Conservation (phyloP, 2,113 vertebrate species). For the Proterorhinus semilunaris region DNA sequence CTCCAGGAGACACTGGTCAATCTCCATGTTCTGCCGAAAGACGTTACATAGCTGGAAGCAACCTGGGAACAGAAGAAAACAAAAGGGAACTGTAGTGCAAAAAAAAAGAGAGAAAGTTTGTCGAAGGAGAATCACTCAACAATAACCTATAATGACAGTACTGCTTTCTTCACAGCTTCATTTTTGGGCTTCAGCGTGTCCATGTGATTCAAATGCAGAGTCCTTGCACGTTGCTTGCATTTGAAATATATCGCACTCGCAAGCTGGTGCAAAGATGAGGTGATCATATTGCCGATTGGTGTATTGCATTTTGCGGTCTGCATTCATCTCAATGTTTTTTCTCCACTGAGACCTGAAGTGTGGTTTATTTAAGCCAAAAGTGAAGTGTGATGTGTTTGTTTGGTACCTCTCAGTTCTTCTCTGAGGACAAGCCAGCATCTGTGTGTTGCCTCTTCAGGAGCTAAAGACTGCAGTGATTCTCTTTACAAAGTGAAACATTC, state of each 20-base stretch:
- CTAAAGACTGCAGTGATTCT: conserved; percentile 33
- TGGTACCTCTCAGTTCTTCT: too few relatives aligned
- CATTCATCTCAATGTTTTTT: conserved; percentile 7
- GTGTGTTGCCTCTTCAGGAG: conserved; percentile 27
- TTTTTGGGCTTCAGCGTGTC: too few relatives aligned
- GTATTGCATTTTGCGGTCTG: not conserved
- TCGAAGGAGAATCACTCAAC: not conserved
- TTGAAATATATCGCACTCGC: not conserved
- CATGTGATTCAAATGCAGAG: too few relatives aligned
- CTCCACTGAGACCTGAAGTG: conserved; percentile 13
- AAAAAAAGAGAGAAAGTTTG: not conserved
- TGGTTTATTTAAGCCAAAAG: conserved; percentile 26
- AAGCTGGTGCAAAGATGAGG: not conserved
- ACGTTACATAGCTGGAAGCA: conserved; percentile 98
- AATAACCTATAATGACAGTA: not conserved
- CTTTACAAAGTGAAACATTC: conserved; percentile 48
- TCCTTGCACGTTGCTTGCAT: too few relatives aligned
- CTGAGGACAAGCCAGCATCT: conserved; percentile 8
- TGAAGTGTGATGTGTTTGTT: conserved; percentile 28
- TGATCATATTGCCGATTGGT: not conserved
- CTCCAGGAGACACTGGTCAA: conserved; percentile 98
- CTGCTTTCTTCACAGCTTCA: too few relatives aligned
- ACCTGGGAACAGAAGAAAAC: conserved; percentile 72
- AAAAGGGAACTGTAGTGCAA: not conserved
- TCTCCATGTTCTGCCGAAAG: conserved; percentile 98